Evolutionary conservation across 2,113 vertebrate species (phyloP), one percentile per base, ranked within the genome.

Genomic region (Tursiops truncatus): DNA sequence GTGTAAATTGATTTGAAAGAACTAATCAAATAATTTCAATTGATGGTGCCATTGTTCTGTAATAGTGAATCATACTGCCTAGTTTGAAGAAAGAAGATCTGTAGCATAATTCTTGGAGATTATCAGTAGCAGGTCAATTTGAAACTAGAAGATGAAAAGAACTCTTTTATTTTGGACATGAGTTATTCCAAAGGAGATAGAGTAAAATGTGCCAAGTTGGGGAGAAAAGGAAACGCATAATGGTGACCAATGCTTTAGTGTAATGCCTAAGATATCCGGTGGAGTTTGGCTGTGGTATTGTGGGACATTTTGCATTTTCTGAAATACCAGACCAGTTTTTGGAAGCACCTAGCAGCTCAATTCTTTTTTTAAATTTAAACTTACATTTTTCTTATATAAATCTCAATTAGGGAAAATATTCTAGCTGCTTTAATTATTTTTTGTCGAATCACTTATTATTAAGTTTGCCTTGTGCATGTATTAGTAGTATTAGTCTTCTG

Each of bases 371-470:
- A 58, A 87, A 80, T 58, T 88, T 97, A 47, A 80, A 65, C 10
- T 56, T 84, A 81, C 0, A 15, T 38, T 93, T 93, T 94, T 92
- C n/a, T 89, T 60, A 56, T 44, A 18, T 31, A 89, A 82, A 91
- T 93, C 25, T 95, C 31, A 67, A 17, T 80, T 94, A 91, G 44
- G 17, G 82, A 85, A 93, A 94, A 79, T 70, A 41, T 70, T 96
- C 56, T 76, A 95, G 28, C 25, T 93, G 47, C 18, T 92, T 44
- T 82, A 91, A 65, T 81, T 79, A 79, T 62, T 73, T 65, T 85
- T 53, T 38, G 63, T 90, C n/a, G 73, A 50, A 68, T 91, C 67
- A 73, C 36, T 81, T 25, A 91, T 47, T 88, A 25, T 80, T 80
- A 80, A 83, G 11, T 94, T 90, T 95, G 38, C 83, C 28, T 67